Percentiles rank a stretch among this genome's conserved stretches.
These are phyloP conservation scores for Ceyx erithaca DNA, from an alignment of 2,797 vertebrate genomes.

Conservation along the genomic window DNA sequence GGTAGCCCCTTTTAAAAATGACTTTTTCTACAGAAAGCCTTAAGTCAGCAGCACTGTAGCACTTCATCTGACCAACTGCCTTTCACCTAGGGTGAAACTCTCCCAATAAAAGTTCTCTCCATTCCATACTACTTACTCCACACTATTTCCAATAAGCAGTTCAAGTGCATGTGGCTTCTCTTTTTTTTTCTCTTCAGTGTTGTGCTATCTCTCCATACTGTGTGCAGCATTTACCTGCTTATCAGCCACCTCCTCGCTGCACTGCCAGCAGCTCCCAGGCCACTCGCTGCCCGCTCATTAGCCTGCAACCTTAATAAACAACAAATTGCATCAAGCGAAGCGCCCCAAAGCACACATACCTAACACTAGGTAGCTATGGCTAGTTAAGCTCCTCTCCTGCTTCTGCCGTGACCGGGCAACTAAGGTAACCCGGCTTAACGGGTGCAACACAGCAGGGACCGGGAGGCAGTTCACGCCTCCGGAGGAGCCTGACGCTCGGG, in stretches of 20 bases:
- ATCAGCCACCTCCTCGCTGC: background rate
- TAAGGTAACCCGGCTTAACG: accelerated
- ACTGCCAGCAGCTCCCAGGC: accelerated
- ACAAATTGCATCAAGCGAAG: accelerated
- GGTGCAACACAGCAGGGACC: accelerated
- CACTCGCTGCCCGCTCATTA: accelerated
- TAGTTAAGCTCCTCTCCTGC: background rate
- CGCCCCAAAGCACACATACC: accelerated
- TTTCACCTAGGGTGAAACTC: background rate
- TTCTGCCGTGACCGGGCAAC: accelerated
- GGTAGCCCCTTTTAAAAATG: background rate
- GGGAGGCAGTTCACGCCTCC: accelerated
- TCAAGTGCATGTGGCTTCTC: too few species aligned
- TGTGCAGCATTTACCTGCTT: background rate
- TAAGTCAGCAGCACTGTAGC: background rate
- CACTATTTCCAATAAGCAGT: background rate
- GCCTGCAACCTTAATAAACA: background rate
- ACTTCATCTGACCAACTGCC: too few species aligned
- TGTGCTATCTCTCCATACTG: background rate
- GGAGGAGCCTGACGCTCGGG: background rate
- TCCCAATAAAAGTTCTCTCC: too few species aligned
- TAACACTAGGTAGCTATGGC: accelerated
- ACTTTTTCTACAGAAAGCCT: background rate
- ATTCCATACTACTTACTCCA: too few species aligned
- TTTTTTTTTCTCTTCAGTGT: background rate